Evolutionary conservation across 2,113 vertebrate species (phyloP), one percentile per base, ranked within the genome.

Genomic region (Tinamus guttatus): DNA sequence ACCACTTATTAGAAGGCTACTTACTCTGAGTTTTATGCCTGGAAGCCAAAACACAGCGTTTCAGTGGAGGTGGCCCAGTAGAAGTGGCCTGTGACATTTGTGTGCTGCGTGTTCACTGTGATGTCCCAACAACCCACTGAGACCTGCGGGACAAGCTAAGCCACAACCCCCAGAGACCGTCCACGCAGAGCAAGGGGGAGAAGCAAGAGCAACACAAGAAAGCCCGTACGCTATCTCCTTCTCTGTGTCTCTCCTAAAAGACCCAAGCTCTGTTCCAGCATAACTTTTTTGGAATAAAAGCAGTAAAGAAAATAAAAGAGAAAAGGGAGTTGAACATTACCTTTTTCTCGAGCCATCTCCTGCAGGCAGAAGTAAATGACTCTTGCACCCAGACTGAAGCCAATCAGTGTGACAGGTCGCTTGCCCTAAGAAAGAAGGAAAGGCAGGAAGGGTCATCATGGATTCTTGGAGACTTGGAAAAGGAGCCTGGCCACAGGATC

Each of bases 281-380:
- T 40, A 73, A 63, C 27, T 70, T 16, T 58, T 71, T 88, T 71
- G 51, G 60, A 83, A 81, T 38, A 88, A 83, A 67, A 90, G 41
- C 25, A 83, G 41, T 30, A 68, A 58, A 30, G 32, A 84, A 90
- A 88, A 79, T 2, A 58, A 36, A 70, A 38, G 21, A 74, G 64
- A 36, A 85, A 56, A 67, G 32, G 4, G 34, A 88, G 45, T 38
- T 62, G 47, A 70, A 19, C 11, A 20, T 71, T 97, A 99, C 99
- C 99, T 98, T 98, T 96, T 73, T 99, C 99, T 85, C 98, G 98
- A 75, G 99, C 98, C 89, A 99, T 98, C 95, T 99, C 99, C 73
- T 99, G 98, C 36, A 99, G 98, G 94, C 99, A 99, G 98, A 99
- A 99, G 97, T 99, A 99, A 96, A 99, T 99, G 27, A 99, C 99